Base-by-base conservation (phyloP, 30 jellyfish, hydroid and myxozoan species). In the Catostylus mosaicus region DNA sequence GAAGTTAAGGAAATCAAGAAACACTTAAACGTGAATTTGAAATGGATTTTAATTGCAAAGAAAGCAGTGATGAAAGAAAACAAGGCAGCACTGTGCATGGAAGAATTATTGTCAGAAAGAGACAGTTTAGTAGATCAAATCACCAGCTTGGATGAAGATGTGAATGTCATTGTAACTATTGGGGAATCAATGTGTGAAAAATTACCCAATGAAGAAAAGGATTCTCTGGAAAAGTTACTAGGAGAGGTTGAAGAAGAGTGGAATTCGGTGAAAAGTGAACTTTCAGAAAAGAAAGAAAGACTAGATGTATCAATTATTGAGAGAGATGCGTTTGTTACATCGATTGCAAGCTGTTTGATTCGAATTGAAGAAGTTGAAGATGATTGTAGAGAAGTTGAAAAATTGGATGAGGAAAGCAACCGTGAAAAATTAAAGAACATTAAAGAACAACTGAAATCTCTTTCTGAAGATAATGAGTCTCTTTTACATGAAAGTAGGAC, bases 291-390 rank as follows among this genome's bases (percentile, higher is more conserved):
- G 35, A 82, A 66, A 47, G 75, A 38, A 16, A 31, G 46, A 40
- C 68, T 82, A 29, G 92, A 82, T 72, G 86, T 64, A 47, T 82
- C 92, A 45, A 82, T 82, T 31, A 36, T 82, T 20, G 92, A 69
- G 65, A 52, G 92, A 69, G 92, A 82, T 36, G 40, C 67, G 10
- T 32, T 82, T 18, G 19, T 82, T 0, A 46, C 83, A 23, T 82
- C 68, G 1, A 18, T 82, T 33, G 77, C 86, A 23, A 62, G 85
- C 51, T 82, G 92, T 59, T 19, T 68, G 48, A 18, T 48, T 16
- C 64, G 80, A 23, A 12, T 82, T 29, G 86, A 82, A 24, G 85
- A 82, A 19, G 27, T 54, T 12, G 84, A 80, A 64, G 71, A 59
- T 18, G 50, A 34, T 2, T 27, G 69, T 57, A 64, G n/a, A 0